phyloP scores from a whole-genome alignment of 2,113 vertebrate species.

The Microtus richardsoni region DNA sequence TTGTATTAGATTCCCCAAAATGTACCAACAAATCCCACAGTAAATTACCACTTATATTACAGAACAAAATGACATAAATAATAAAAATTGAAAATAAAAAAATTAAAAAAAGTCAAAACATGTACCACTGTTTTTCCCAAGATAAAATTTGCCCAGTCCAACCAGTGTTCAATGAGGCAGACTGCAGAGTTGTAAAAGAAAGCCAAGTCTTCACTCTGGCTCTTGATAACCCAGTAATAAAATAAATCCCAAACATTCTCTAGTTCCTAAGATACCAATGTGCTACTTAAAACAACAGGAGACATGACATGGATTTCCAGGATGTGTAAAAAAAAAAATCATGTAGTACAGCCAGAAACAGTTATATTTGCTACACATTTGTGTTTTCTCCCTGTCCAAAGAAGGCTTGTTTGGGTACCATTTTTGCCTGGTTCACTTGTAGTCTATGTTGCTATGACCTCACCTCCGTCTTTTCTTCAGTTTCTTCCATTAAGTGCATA shows the following conservation, averaged over 20 bases:
- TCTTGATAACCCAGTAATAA: constrained; percentile 87
- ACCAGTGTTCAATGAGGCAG: constrained; percentile 95
- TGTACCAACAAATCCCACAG: constrained; percentile 99
- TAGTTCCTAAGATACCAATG: constrained; percentile 86
- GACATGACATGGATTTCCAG: constrained; percentile 87
- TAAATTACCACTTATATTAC: constrained; percentile 98
- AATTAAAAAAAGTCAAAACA: constrained; percentile 93
- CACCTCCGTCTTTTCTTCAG: constrained; percentile 85
- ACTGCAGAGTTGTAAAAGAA: constrained; percentile 92
- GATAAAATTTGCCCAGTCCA: constrained; percentile 96
- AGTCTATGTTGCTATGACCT: constrained; percentile 99
- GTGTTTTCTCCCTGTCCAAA: constrained; percentile 87
- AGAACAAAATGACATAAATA: constrained; percentile 99
- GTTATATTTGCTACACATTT: constrained; percentile 90
- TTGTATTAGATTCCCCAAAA: constrained; percentile 99
- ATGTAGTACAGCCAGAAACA: constrained; percentile 89
- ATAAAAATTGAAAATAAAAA: constrained; percentile 93
- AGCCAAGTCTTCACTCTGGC: constrained; percentile 89
- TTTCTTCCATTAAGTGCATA: constrained; percentile 88
- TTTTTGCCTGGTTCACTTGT: constrained; percentile 97
- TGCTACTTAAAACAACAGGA: constrained; percentile 88
- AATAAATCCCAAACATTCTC: constrained; percentile 85
- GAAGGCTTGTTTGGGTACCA: constrained; percentile 87
- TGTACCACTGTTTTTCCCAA: constrained; percentile 97
- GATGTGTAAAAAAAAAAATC: constrained; percentile 87